These are phyloP conservation scores for Eupithecia subumbrata DNA, from an alignment of 2,888 invertebrate genomes.

Conservation along the genomic window DNA sequence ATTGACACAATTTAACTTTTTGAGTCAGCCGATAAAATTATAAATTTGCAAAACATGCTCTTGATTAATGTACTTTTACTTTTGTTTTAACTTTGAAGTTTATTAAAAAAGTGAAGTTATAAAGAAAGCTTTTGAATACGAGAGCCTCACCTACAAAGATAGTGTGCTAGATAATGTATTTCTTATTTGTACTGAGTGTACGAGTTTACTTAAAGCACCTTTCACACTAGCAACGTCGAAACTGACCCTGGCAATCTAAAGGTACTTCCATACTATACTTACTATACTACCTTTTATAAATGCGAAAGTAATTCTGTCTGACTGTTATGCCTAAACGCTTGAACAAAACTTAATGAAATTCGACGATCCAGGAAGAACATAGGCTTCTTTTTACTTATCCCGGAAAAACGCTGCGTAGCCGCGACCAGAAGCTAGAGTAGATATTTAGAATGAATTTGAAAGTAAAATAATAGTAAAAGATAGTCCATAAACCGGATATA, in stretches of 20 bases:
- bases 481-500: background rate
- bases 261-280: background rate
- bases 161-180: conserved; percentile 12
- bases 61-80: background rate
- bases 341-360: background rate
- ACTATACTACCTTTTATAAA: background rate
- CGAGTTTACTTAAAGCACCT: background rate
- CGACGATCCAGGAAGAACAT: background rate
- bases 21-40: background rate
- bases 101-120: background rate
- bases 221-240: background rate
- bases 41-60: background rate
- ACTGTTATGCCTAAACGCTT: background rate
- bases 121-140: background rate
- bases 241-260: background rate
- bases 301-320: background rate
- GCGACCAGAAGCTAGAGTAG: background rate
- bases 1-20: too few relatives aligned
- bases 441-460: background rate
- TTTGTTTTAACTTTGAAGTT: background rate
- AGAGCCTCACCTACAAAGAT: conserved; percentile 4
- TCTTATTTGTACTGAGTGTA: conserved; percentile 8
- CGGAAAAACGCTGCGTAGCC: background rate
- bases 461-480: background rate
- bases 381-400: background rate